Base-by-base conservation (phyloP, 2,888 invertebrate species). In the Erebia epiphron region DNA sequence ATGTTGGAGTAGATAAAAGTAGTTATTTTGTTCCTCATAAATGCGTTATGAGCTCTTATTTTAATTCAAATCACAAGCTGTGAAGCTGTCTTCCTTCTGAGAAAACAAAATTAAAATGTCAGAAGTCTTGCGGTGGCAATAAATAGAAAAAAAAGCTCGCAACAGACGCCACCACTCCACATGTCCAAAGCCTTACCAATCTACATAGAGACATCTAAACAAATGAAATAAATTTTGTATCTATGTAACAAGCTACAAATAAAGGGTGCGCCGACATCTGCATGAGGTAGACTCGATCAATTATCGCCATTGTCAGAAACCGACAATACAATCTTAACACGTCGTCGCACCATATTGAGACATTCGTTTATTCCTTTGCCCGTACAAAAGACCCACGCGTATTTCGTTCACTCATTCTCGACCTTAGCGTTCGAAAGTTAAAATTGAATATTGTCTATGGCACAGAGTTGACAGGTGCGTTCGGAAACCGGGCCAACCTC, bases 201-300 rank as follows among this genome's bases (percentile, higher is more conserved):
- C 83, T 82, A 85, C 81, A 83, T 84, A 84, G 77, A 82, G 79
- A 79, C 79, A 79, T 81, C 80, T 83, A 84, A 85, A 86, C 84
- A 84, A 84, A 79, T 79, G 82, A 85, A 82, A 83, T 84, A 83
- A 83, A 86, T 83, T 85, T 83, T 79, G 84, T 83, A 83, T 83
- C 78, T 75, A 74, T 73, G 77, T 79, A 77, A 82, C 80, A 81
- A 79, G 79, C 77, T 73, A 82, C 83, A 83, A 84, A 87, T 83
- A 83, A 85, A 85, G 84, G 84, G 83, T 84, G 85, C 83, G 86
- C 83, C 83, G 82, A 81, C 91, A 90, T 91, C 90, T 91, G 91
- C 84, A 83, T 82, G 84, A 83, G 80, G 77, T 79, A 81, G 86
- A 83, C 82, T 80, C 87, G 87, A 92, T 92, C 91, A 91, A 92